Conservation (phyloP, 2,888 invertebrate genomes). For the Sinhomidia bicolor region DNA sequence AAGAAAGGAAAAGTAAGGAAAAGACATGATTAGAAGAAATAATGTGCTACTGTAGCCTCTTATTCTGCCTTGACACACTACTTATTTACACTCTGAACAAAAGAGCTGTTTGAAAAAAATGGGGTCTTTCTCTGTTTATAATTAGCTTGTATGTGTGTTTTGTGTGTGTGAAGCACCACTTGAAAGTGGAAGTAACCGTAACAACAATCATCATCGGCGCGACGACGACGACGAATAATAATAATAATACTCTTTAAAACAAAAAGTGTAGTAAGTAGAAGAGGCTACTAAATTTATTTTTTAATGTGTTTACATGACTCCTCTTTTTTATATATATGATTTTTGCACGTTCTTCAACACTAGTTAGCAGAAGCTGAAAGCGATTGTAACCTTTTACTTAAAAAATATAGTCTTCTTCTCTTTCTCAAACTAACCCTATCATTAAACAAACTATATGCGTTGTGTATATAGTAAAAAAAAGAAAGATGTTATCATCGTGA, state of each 20-base stretch:
- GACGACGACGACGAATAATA: too few species aligned
- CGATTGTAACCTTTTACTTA: constrained; percentile 40
- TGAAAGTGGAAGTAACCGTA: not conserved
- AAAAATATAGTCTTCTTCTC: too few species aligned
- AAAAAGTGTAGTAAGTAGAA: too few species aligned
- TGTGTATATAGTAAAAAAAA: constrained; percentile 3
- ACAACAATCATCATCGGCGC: not conserved
- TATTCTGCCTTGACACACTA: constrained; percentile 20
- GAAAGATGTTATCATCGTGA: too few species aligned
- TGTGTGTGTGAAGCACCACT: not conserved
- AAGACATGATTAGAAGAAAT: not conserved
- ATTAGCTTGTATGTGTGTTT: not conserved
- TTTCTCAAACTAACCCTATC: constrained; percentile 29
- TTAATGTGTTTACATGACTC: constrained; percentile 20
- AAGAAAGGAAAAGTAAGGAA: not conserved
- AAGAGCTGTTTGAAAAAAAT: not conserved
- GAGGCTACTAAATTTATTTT: not conserved
- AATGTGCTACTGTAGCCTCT: not conserved
- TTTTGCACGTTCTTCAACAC: not conserved
- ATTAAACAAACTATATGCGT: constrained; percentile 23
- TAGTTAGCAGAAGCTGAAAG: constrained; percentile 1
- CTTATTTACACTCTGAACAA: too few species aligned
- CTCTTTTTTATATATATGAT: not conserved
- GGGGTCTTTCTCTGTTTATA: not conserved
- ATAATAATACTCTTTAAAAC: too few species aligned